Percentiles rank a stretch among this genome's conserved stretches.
phyloP scores from a whole-genome alignment of 2,797 vertebrate genomes.

The Hephaestus fuliginosus region DNA sequence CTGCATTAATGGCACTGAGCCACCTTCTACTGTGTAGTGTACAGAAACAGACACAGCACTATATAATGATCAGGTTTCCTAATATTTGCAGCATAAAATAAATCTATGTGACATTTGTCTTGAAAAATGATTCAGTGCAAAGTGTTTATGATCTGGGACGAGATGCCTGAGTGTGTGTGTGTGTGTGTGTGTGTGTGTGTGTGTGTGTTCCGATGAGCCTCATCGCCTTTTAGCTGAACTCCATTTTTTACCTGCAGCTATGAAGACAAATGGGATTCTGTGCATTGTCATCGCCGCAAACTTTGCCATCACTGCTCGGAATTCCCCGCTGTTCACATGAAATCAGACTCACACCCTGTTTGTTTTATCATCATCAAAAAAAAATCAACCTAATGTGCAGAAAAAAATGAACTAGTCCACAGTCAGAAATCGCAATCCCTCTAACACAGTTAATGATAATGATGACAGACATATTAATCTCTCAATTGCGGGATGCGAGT shows the following conservation, averaged over 20 bases:
- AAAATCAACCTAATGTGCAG: slow-evolving; percentile 27
- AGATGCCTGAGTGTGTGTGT: slow-evolving; percentile 18
- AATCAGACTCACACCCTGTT: slow-evolving; percentile 8
- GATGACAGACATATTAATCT: slow-evolving; percentile 56
- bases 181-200: slow-evolving; percentile 29
- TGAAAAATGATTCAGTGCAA: slow-evolving; percentile 41
- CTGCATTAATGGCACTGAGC: slow-evolving; percentile 61
- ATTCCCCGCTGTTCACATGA: slow-evolving; percentile 28
- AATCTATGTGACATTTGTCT: slow-evolving; percentile 48
- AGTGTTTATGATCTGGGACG: slow-evolving; percentile 39
- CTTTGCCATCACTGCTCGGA: slow-evolving; percentile 19
- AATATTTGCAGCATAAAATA: slow-evolving; percentile 60
- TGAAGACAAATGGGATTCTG: slow-evolving; percentile 17
- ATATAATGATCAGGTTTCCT: slow-evolving; percentile 61
- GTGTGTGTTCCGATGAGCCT: slow-evolving; percentile 33
- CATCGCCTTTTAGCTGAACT: slow-evolving; percentile 38
- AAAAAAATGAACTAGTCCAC: slow-evolving; percentile 30
- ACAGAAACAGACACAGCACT: slow-evolving; percentile 35
- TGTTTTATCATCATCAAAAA: slow-evolving; percentile 11
- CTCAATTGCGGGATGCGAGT: slow-evolving; percentile 30
- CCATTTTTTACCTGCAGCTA: slow-evolving; percentile 54
- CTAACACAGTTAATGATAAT: slow-evolving; percentile 46
- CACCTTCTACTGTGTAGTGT: slow-evolving; percentile 34
- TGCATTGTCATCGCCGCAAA: slow-evolving; percentile 47
- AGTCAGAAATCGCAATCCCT: slow-evolving; percentile 22